These are phyloP conservation scores for Myiotriccus ornatus DNA, from an alignment of 2,797 vertebrate species.

Conservation along the genomic window DNA sequence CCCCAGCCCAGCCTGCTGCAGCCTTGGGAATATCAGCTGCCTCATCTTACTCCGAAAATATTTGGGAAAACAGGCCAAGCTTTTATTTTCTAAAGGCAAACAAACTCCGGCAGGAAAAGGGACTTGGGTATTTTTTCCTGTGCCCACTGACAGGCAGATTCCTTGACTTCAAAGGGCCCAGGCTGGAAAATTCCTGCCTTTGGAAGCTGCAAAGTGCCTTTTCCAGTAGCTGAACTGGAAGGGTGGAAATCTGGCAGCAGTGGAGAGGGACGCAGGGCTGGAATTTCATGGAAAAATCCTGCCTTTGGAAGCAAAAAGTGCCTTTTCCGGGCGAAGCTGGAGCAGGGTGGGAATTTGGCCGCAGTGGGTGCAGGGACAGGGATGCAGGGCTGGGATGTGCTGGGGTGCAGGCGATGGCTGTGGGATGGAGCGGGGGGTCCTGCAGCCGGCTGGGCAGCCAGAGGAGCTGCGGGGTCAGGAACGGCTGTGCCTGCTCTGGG, in stretches of 20 bases:
- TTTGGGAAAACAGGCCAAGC: neutral
- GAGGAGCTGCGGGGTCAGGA: accelerated
- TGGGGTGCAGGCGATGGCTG: neutral
- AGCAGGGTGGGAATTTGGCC: too few species aligned
- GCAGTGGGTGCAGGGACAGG: neutral
- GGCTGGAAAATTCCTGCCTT: neutral
- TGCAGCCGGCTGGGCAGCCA: neutral
- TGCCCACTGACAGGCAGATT: neutral
- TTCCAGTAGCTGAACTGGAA: neutral
- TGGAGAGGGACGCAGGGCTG: too few species aligned
- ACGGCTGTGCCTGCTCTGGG: neutral
- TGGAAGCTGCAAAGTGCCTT: neutral
- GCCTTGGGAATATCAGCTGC: neutral
- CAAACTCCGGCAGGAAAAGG: neutral
- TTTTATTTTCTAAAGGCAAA: neutral
- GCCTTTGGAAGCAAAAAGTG: neutral
- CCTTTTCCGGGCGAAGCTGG: too few species aligned
- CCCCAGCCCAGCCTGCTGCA: neutral
- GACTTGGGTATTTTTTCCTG: constrained; percentile 2
- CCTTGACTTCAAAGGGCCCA: neutral
- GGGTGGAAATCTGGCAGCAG: neutral
- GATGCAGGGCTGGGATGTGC: neutral
- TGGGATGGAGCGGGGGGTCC: neutral
- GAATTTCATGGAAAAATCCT: neutral
- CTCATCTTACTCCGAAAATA: neutral